Evolutionary conservation across 2,113 vertebrate genomes (phyloP).

Genomic region (Phyllostomus hastatus): DNA sequence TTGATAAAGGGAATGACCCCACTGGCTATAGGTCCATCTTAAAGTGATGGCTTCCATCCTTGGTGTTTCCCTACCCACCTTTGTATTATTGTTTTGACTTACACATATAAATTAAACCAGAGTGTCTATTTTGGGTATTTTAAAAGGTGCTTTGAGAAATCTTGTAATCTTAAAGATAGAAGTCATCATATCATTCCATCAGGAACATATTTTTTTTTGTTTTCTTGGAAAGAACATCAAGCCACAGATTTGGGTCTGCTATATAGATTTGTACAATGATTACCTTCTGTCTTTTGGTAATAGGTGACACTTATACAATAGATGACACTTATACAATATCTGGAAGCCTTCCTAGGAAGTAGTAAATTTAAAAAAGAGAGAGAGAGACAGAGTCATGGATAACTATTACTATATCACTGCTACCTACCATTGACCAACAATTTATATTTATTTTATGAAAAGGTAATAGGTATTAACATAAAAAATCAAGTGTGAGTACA

Average conservation of each 20-base stretch:
- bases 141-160: not conserved
- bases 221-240: not conserved
- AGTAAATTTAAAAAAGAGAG: not conserved
- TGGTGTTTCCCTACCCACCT: not conserved
- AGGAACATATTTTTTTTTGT: not conserved
- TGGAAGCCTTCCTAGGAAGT: not conserved
- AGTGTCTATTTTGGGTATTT: not conserved
- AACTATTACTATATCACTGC: not conserved
- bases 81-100: not conserved
- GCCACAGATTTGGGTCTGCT: not conserved
- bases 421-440: not conserved
- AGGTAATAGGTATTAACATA: not conserved
- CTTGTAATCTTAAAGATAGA: not conserved
- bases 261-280: not conserved
- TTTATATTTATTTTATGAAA: conserved; percentile 39
- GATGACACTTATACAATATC: not conserved
- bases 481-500: not conserved
- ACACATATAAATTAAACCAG: not conserved
- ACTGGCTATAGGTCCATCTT: not conserved
- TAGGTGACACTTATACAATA: not conserved
- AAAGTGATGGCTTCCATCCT: not conserved
- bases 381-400: not conserved
- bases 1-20: not conserved
- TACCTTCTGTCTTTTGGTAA: not conserved
- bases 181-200: not conserved